Base-by-base conservation (phyloP, 2,888 invertebrate genomes). In the Physocephala rufipes region DNA sequence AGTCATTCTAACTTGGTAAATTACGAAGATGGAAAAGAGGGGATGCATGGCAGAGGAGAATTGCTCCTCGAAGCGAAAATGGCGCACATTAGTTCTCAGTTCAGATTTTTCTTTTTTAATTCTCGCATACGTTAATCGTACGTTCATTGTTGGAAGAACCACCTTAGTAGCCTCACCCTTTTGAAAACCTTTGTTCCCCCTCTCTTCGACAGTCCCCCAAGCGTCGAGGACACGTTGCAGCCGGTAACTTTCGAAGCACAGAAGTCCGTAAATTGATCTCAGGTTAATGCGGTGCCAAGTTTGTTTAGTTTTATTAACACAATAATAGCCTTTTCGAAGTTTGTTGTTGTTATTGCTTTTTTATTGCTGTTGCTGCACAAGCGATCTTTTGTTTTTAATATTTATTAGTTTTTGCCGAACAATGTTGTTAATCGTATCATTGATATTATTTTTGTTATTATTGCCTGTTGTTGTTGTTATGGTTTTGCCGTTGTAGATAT, bases 231-330 rank as follows among this genome's bases (percentile, higher is more conserved):
- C 68, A 49, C 68, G 30, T 16, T 21, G 47, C 47, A 21, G 59
- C 68, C 68, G 59, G 30, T 61, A 61, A 65, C 65, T 71, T 65
- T 51, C 53, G 61, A 71, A 71, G 67, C 61, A 67, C 71, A 45
- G 53, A 53, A 66, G 59, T 71, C 66, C 47, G 26, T 26, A 24
- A 62, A 47, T 62, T 51, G 49, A 61, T 70, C 70, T 26, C 28
- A 47, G 19, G 24, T 51, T 66, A 51, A 5, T 36, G 45, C 59
- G 28, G 66, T 43, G 43, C 49, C 47, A 58, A 51, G 70, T 65
- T 47, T 28, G 59, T 55, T 55, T n/a, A n/a, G n/a, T n/a, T n/a
- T n/a, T n/a, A n/a, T n/a, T n/a, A n/a, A n/a, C n/a, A n/a, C n/a
- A n/a, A n/a, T n/a, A n/a, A n/a, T n/a, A n/a, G n/a, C n/a, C n/a